Percentiles rank a stretch among this genome's conserved stretches.
phyloP scores from a whole-genome alignment of 1,140 invertebrate genomes.

The Myzus persicae region DNA sequence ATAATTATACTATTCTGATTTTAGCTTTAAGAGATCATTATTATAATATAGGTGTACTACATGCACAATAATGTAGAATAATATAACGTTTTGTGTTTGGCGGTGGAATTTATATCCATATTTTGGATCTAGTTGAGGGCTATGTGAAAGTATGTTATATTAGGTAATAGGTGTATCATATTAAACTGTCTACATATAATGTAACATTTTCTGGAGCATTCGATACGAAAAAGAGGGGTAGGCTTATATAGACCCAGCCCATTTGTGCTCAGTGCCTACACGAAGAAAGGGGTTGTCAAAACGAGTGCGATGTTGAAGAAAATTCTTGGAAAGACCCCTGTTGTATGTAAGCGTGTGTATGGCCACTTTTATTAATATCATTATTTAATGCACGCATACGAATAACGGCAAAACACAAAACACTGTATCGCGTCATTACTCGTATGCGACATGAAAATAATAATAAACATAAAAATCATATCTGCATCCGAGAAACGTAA shows the following conservation, averaged over 20 bases:
- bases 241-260: too few species aligned
- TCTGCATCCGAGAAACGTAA: background rate
- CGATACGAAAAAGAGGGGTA: background rate
- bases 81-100: too few species aligned
- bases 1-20: too few species aligned
- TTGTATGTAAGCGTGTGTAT: background rate
- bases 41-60: too few species aligned
- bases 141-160: too few species aligned
- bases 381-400: background rate
- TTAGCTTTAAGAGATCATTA: too few species aligned
- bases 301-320: background rate
- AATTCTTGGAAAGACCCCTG: background rate
- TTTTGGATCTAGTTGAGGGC: too few species aligned
- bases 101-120: too few species aligned
- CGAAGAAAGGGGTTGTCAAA: background rate
- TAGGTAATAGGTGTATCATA: too few species aligned
- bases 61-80: too few species aligned
- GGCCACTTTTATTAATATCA: background rate
- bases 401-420: background rate
- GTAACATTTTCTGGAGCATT: background rate
- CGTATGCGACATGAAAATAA: background rate
- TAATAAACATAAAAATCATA: background rate
- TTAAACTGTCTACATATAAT: background rate
- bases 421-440: background rate
- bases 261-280: background rate